Percentiles rank a stretch among this genome's conserved stretches.
phyloP scores from a whole-genome alignment of 2,888 invertebrate species.

The Psylliodes chrysocephalus region DNA sequence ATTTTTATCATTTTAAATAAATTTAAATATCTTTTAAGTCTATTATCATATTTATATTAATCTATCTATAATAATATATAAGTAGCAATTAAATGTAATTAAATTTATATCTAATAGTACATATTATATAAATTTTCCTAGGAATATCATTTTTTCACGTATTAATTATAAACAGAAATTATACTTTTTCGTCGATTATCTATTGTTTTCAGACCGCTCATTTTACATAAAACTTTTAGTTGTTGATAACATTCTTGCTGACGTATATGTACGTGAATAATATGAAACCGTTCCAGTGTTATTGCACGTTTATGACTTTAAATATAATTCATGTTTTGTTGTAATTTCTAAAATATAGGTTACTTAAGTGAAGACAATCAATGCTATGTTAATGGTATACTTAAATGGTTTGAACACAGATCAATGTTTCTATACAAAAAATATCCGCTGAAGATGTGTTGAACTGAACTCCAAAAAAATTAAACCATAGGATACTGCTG shows the following conservation, averaged over 20 bases:
- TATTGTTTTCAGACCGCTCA: constrained; percentile 10
- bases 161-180: constrained; percentile 19
- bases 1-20: too few relatives aligned
- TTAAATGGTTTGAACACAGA: too few relatives aligned
- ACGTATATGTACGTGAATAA: constrained; percentile 8
- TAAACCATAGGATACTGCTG: too few relatives aligned
- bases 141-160: constrained; percentile 13
- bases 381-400: background rate
- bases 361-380: background rate
- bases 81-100: too few relatives aligned
- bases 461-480: too few relatives aligned
- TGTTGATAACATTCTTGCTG: constrained; percentile 24
- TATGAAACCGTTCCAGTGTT: too few relatives aligned
- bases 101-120: too few relatives aligned
- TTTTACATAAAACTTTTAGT: constrained; percentile 29
- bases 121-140: constrained; percentile 3
- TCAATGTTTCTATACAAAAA: too few relatives aligned
- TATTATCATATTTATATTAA: too few relatives aligned
- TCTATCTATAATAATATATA: too few relatives aligned
- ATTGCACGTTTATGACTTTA: constrained; percentile 4
- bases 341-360: background rate
- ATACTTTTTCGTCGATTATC: constrained; percentile 12
- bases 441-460: too few relatives aligned
- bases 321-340: background rate
- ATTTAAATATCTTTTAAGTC: too few relatives aligned